Conservation (phyloP, 2,888 invertebrate species). For the Strigamia transsilvanica region DNA sequence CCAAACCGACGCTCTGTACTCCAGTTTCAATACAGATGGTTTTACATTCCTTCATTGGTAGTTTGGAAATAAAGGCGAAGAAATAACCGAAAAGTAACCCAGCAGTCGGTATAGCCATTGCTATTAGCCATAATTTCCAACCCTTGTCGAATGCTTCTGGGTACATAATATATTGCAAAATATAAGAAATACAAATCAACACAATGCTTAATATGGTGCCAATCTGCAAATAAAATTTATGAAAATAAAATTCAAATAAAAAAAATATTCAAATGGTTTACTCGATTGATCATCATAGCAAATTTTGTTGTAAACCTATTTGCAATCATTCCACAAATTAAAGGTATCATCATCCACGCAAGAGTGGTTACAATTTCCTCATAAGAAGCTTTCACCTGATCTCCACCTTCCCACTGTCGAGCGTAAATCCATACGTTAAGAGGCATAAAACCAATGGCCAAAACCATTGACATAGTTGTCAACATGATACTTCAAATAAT, state of each 20-base stretch:
- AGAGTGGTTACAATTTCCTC: neutral
- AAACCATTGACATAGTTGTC: neutral
- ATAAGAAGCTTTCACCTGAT: conserved; percentile 12
- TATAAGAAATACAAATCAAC: neutral
- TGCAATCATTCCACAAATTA: neutral
- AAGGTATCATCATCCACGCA: neutral
- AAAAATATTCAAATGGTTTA: neutral
- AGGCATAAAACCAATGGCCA: conserved; percentile 43
- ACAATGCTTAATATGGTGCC: neutral
- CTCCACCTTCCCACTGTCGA: neutral
- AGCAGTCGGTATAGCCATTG: neutral
- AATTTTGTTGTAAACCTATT: neutral
- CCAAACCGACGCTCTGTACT: conserved; percentile 17
- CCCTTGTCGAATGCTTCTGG: neutral
- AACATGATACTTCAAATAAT: neutral
- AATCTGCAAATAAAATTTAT: neutral
- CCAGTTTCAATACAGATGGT: conserved; percentile 33
- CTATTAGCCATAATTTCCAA: conserved; percentile 22
- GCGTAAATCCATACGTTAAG: conserved; percentile 41
- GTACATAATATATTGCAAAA: conserved; percentile 12
- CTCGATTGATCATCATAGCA: neutral
- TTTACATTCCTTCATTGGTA: neutral
- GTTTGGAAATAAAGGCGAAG: neutral
- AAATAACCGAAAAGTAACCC: conserved; percentile 1
- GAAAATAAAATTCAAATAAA: neutral